Evolutionary conservation across 2,113 vertebrate species (phyloP), one percentile per base, ranked within the genome.

Genomic region (Ameiurus melas): DNA sequence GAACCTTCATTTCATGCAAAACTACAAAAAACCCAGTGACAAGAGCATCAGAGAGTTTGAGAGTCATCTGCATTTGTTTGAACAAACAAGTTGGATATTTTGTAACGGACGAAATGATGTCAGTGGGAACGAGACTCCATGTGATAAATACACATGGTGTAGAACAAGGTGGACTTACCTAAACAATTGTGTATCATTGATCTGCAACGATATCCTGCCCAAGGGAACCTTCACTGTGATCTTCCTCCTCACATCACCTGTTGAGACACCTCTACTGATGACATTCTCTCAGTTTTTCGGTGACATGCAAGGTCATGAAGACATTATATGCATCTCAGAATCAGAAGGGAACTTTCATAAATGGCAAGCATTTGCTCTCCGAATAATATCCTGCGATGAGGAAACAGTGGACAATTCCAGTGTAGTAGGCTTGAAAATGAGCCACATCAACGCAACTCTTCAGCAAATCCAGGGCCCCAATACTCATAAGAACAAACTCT

Each of bases 71-170:
- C 88, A 86, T 89, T 90, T 97, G 1, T 97, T 96, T 84, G 95
- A 96, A 2, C 95, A 97, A 86, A 95, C 94, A 58, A 97, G 95
- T 89, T 97, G 97, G 97, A 95, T 97, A 90, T 97, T 97, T 92
- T 97, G 96, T 91, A 96, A 97, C 33, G 96, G 96, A 0, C 93
- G 95, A 1, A 95, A 57, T 8, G 95, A 96, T 85, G 96, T 93
- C 85, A 94, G 19, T 9, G 96, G 95, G 16, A 91, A 89, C 70
- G 95, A 96, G 85, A 22, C 86, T n/a, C 5, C 93, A 25, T 96
- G 93, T 91, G 95, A 97, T 62, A 95, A 96, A 88, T 95, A 93
- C 16, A 95, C 94, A 0, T 97, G 96, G 96, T 95, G 95, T 66
- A 95, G 92, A n/a, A 95, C 89, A 0, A 96, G 94, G 88, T 95